Evolutionary conservation across 1,140 invertebrate species (phyloP).

Genomic region (Spodoptera frugiperda): DNA sequence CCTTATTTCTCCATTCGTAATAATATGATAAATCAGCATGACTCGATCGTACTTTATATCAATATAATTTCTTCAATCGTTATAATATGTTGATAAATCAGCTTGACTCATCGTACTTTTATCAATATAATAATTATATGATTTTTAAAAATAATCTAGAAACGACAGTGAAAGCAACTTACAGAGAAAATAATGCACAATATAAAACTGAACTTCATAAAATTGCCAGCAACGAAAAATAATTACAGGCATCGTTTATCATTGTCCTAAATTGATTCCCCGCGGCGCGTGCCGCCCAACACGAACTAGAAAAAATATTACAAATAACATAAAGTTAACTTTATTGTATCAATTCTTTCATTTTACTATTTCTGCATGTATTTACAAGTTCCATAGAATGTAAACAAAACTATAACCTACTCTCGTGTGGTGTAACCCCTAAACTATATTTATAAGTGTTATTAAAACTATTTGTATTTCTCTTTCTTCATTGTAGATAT

Average conservation of each 20-base stretch:
- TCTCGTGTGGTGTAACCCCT: conserved; percentile 81
- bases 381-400: conserved; percentile 81
- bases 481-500: conserved; percentile 73
- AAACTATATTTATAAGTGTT: conserved; percentile 84
- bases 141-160: conserved; percentile 84
- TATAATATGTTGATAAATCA: conserved; percentile 45
- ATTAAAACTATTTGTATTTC: conserved; percentile 81
- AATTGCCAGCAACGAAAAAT: conserved; percentile 75
- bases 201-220: conserved; percentile 71
- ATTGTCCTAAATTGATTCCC: conserved; percentile 54
- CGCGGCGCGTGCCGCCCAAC: conserved; percentile 59
- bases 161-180: conserved; percentile 85
- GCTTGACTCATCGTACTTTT: conserved; percentile 55
- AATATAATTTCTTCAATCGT: conserved; percentile 72
- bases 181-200: conserved; percentile 84
- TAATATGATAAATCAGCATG: conserved; percentile 85
- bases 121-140: conserved; percentile 85
- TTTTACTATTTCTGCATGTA: conserved; percentile 81
- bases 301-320: conserved; percentile 82
- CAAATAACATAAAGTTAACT: conserved; percentile 82
- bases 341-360: conserved; percentile 85
- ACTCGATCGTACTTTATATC: conserved; percentile 82
- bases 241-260: conserved; percentile 62
- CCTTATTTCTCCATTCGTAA: conserved; percentile 86
- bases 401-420: conserved; percentile 84